Evolutionary conservation across 1,140 invertebrate genomes (phyloP).

Genomic region (Cardiocondyla obscurior): DNA sequence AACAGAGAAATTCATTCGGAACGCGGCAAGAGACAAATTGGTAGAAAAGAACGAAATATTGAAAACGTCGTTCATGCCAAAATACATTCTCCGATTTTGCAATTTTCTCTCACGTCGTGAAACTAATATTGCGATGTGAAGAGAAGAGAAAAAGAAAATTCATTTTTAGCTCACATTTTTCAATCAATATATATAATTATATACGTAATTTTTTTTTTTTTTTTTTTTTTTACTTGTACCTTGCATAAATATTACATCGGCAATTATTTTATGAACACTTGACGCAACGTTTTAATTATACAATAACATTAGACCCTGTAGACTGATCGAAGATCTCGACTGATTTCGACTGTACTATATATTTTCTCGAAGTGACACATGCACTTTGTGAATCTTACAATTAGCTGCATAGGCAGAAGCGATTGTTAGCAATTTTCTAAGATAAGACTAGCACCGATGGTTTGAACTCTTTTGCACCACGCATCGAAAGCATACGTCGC

Average conservation of each 20-base stretch:
- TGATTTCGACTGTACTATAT: background rate
- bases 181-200: background rate
- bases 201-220: too few relatives aligned
- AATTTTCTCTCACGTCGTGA: conserved; percentile 17
- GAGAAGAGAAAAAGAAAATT: background rate
- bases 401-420: background rate
- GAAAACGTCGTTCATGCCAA: conserved; percentile 22
- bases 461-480: conserved; percentile 34
- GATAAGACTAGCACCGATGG: conserved; percentile 10
- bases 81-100: conserved; percentile 32
- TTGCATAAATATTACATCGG: background rate
- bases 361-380: background rate
- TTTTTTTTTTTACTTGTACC: background rate
- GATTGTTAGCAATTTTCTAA: conserved; percentile 12
- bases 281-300: background rate
- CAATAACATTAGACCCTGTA: background rate
- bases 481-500: conserved; percentile 27
- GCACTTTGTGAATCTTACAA: background rate
- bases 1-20: conserved; percentile 36
- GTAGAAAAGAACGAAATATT: conserved; percentile 56
- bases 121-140: background rate
- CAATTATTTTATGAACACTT: background rate
- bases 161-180: background rate
- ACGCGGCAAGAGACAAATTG: conserved; percentile 47
- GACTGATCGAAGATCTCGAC: background rate